Conservation (phyloP, 2,113 vertebrate genomes). For the Ptychochromis oligacanthus region DNA sequence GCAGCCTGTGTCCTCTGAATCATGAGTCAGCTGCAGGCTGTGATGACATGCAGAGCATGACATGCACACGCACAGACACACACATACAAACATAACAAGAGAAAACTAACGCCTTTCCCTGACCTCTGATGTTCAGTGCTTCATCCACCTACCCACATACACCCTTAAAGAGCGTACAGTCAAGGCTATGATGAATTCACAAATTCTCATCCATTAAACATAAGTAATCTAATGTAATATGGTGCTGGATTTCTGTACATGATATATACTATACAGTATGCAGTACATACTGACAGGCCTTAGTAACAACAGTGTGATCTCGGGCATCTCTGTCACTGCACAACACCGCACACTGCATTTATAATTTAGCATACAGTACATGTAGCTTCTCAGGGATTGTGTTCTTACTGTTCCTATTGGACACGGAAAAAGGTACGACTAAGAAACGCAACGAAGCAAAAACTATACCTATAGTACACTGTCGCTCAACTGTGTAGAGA, state of each 20-base stretch:
- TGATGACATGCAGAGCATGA: slow-evolving; percentile 44
- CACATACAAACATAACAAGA: slow-evolving; percentile 6
- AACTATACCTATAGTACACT: neutral
- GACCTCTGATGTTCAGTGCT: slow-evolving; percentile 58
- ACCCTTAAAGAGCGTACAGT: neutral
- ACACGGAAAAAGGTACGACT: neutral
- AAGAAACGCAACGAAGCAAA: neutral
- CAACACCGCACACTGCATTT: slow-evolving; percentile 28
- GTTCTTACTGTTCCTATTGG: neutral
- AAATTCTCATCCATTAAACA: slow-evolving; percentile 56
- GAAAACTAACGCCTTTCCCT: slow-evolving; percentile 35
- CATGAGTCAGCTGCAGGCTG: slow-evolving; percentile 56
- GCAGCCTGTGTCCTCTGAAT: slow-evolving; percentile 73
- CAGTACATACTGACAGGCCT: neutral
- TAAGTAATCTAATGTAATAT: slow-evolving; percentile 19
- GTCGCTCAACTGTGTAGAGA: neutral
- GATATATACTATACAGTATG: slow-evolving; percentile 24
- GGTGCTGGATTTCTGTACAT: neutral
- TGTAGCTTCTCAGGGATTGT: slow-evolving; percentile 4
- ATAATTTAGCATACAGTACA: slow-evolving; percentile 27
- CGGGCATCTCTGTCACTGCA: slow-evolving; percentile 18
- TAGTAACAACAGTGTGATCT: slow-evolving; percentile 25
- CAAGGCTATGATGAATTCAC: slow-evolving; percentile 19
- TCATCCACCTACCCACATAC: slow-evolving; percentile 28
- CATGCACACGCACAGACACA: slow-evolving; percentile 14